Evolutionary conservation across 2,797 vertebrate species (phyloP), one percentile per base, ranked within the genome.

Genomic region (Pseudomugil tenellus): DNA sequence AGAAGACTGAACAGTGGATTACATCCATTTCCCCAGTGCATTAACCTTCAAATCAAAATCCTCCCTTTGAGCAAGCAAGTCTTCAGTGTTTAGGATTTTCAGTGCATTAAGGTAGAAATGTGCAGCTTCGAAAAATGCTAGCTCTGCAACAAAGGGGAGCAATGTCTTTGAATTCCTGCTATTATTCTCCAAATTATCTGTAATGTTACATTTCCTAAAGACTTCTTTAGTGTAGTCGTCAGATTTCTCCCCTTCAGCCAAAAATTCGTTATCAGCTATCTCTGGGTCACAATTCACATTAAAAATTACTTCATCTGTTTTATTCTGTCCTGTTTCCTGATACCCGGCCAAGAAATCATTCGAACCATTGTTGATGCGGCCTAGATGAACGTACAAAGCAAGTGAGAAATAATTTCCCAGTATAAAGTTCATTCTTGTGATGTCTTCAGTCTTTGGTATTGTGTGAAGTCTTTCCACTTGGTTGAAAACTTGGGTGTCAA

Each of bases 261-360:
- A 19, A 39, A 72, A 63, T 1, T 26, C 29, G 6, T 52, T 34
- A n/a, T 46, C 19, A 1, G 64, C 64, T 58, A 14, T 31, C 4
- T 69, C 64, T 37, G 16, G 17, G 23, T 80, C 76, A 63, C 72
- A 79, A 43, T 79, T 85, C 4, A 76, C 26, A 55, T 32, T 57
- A 0, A 56, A 21, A 29, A 19, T 19, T 3, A 3, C 16, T 3
- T 39, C 16, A 39, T 8, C 13, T 14, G 3, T 6, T 26, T 3
- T 3, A 3, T 13, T 8, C 3, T 6, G 32, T 1, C 8, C 7
- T 34, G 32, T 34, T 34, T 34, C 4, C 32, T 8, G 3, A 34
- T 6, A 34, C 32, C 7, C 10, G 4, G 6, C 4, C 4, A 52
- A 11, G 49, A 13, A 23, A 14, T 52, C 11, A 1, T 1, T 49